A percentile compares a stretch with the other conserved stretches of the same genome.
phyloP scores from a whole-genome alignment of 2,113 vertebrate genomes.

The Falco punctatus region DNA sequence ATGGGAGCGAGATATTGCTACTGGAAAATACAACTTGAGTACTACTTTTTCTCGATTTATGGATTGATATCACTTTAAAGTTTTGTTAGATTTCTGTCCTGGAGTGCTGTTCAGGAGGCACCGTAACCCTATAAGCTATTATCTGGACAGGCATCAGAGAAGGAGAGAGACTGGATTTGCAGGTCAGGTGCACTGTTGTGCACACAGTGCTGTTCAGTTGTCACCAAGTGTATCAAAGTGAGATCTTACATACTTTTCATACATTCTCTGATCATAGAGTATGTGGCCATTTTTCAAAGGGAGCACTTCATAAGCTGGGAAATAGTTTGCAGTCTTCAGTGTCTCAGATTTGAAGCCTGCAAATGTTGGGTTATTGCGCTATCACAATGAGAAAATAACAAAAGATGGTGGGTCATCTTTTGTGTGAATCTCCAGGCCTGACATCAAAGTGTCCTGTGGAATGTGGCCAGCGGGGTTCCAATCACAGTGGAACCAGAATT shows the following conservation, averaged over 20 bases:
- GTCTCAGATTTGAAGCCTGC: neutral
- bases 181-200: neutral
- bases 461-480: neutral
- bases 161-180: neutral
- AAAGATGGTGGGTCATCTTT: neutral
- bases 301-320: neutral
- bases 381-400: neutral
- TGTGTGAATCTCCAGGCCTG: neutral
- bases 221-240: neutral
- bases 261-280: rapidly evolving
- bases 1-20: neutral
- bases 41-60: neutral
- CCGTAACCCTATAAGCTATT: neutral
- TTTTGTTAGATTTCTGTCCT: neutral
- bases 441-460: neutral
- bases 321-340: neutral
- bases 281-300: neutral
- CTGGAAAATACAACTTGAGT: neutral
- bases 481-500: neutral
- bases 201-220: neutral
- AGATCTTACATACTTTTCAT: neutral
- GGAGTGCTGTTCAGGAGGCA: neutral
- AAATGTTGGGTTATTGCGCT: neutral
- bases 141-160: neutral
- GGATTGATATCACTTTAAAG: neutral